Evolutionary conservation across 2,797 vertebrate species (phyloP).

Genomic region (Paramormyrops hopkinsi): DNA sequence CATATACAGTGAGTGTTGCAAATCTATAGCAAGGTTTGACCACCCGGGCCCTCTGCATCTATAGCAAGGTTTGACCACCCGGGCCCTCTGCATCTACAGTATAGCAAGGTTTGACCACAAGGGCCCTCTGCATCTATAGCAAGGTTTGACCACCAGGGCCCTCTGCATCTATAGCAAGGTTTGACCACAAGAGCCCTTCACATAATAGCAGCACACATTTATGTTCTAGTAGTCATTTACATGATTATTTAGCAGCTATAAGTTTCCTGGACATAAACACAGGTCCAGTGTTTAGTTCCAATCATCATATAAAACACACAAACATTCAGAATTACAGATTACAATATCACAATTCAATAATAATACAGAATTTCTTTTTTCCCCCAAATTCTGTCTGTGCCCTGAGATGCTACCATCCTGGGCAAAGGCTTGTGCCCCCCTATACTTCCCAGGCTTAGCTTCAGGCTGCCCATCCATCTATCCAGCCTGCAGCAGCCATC

Average conservation of each 20-base stretch:
- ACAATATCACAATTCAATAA: not conserved
- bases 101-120: too few species aligned
- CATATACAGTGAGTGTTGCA: not conserved
- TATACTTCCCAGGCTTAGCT: not conserved
- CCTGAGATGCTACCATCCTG: not conserved
- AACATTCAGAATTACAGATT: not conserved
- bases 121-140: too few species aligned
- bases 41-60: not conserved
- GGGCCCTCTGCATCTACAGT: too few species aligned
- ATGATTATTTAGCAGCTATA: not conserved
- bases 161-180: too few species aligned
- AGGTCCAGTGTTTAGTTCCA: not conserved
- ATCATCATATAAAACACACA: not conserved
- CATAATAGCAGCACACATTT: not conserved
- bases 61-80: too few species aligned
- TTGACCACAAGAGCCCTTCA: not conserved
- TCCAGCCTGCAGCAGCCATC: not conserved
- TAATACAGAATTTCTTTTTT: not conserved
- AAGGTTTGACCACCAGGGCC: too few species aligned
- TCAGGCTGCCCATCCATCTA: not conserved
- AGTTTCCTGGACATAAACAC: not conserved
- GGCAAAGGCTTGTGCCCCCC: not conserved
- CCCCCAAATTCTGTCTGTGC: not conserved
- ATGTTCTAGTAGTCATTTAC: not conserved
- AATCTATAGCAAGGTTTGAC: not conserved